These are phyloP conservation scores for Rhegmatorhina hoffmannsi DNA, from an alignment of 2,113 vertebrate species.

Conservation along the genomic window DNA sequence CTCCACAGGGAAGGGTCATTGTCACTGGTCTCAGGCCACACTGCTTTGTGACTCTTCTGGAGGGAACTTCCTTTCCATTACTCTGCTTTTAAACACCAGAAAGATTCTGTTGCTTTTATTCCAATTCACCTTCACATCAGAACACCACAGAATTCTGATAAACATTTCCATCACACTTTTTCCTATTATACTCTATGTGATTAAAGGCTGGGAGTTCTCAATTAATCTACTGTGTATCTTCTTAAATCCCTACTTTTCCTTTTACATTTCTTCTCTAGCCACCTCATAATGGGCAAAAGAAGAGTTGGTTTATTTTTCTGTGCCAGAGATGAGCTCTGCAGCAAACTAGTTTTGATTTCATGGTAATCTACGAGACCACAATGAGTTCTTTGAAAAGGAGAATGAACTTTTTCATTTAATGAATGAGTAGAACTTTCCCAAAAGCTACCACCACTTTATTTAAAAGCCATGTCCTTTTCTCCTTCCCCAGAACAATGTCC, in stretches of 20 bases:
- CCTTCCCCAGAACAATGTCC: neutral
- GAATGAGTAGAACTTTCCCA: neutral
- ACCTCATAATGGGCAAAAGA: neutral
- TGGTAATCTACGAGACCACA: neutral
- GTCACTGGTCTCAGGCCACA: neutral
- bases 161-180: neutral
- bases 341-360: slow-evolving; percentile 25
- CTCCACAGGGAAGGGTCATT: neutral
- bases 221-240: neutral
- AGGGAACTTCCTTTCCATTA: neutral
- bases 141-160: neutral
- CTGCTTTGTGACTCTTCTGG: neutral
- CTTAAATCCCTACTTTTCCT: neutral
- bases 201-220: neutral
- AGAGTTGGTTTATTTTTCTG: neutral
- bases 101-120: neutral
- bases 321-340: neutral
- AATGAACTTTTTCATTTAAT: slow-evolving; percentile 22
- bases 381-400: neutral
- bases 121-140: neutral
- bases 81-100: neutral
- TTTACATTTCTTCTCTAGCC: neutral
- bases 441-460: neutral
- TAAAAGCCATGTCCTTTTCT: neutral
- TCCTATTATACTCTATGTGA: neutral